Evolutionary conservation across 2,797 vertebrate genomes (phyloP), one percentile per base, ranked within the genome.

Genomic region (Spondyliosoma cantharus): DNA sequence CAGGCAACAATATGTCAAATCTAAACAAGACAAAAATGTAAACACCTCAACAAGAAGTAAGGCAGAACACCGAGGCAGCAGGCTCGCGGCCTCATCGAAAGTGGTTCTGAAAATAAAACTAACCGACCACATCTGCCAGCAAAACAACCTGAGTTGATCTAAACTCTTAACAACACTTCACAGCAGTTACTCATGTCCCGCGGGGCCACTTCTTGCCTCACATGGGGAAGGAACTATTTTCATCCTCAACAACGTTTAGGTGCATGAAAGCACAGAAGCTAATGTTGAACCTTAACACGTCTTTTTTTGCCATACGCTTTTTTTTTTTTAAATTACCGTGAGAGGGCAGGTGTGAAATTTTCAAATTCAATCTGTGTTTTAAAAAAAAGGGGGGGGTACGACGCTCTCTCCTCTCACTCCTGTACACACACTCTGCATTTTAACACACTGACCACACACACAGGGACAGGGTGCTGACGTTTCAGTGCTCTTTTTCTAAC

Each of bases 401-500:
- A 27, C 8, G 72, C 22, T 52, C 54, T 43, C 22, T 20, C 43
- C 20, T 54, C 53, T 76, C 32, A 24, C 67, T 37, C 29, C 19
- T 32, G 24, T 64, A 68, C 14, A 78, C 46, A 71, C 27, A 71
- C 37, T 11, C 17, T 22, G 24, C 27, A 43, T 25, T 50, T 14
- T 7, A 15, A 50, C 58, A 37, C 29, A 43, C 48, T 53, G 50
- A 73, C 66, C 46, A 37, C 76, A 79, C 68, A 45, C 61, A 71
- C 46, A 64, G n/a, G 22, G 17, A 59, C 11, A n/a, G 9, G 12
- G 62, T 68, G 73, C 79, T 86, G 85, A 84, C 3, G 3, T 7
- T 48, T 22, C 19, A 49, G 62, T 60, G 63, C 25, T 57, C 27
- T 62, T 77, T 60, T 80, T 79, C 68, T 60, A 86, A 84, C 89